Percentiles rank a stretch among this genome's conserved stretches.
Conservation (phyloP, 2,113 vertebrate genomes). For the Plotosus lineatus region DNA sequence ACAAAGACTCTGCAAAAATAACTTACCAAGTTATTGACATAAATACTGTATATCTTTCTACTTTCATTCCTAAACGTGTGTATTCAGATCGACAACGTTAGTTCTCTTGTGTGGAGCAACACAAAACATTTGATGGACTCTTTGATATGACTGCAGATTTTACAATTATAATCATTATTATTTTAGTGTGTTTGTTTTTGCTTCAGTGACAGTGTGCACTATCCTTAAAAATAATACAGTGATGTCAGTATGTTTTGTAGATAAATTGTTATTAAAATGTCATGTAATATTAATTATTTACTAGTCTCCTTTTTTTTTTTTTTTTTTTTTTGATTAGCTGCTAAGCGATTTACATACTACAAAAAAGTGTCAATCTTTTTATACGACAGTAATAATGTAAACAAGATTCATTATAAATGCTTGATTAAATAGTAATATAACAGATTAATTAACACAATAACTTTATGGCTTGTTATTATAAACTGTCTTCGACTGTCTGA, state of each 20-base stretch:
- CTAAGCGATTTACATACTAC: conserved; percentile 1
- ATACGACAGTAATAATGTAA: conserved; percentile 20
- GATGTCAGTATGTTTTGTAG: conserved; percentile 97
- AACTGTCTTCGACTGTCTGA: neutral
- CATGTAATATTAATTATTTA: conserved; percentile 67
- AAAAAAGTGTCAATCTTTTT: conserved; percentile 25
- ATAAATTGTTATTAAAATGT: conserved; percentile 97
- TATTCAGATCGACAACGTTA: conserved; percentile 65
- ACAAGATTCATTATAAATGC: conserved; percentile 17
- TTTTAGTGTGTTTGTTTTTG: conserved; percentile 61
- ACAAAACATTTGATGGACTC: conserved; percentile 81
- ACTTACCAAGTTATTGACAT: conserved; percentile 50
- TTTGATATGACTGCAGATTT: conserved; percentile 95
- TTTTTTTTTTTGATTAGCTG: neutral
- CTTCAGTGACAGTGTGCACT: conserved; percentile 93
- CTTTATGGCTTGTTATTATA: conserved; percentile 9
- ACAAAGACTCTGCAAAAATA: conserved; percentile 29
- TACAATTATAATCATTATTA: conserved; percentile 83
- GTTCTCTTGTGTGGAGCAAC: conserved; percentile 79
- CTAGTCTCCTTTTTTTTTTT: conserved; percentile 28
- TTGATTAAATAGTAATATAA: conserved; percentile 44
- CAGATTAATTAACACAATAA: conserved; percentile 10
- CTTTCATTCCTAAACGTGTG: conserved; percentile 56
- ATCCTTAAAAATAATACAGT: conserved; percentile 90
- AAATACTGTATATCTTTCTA: conserved; percentile 46